Base-by-base conservation (phyloP, 2,113 vertebrate species). In the Tor tambroides region DNA sequence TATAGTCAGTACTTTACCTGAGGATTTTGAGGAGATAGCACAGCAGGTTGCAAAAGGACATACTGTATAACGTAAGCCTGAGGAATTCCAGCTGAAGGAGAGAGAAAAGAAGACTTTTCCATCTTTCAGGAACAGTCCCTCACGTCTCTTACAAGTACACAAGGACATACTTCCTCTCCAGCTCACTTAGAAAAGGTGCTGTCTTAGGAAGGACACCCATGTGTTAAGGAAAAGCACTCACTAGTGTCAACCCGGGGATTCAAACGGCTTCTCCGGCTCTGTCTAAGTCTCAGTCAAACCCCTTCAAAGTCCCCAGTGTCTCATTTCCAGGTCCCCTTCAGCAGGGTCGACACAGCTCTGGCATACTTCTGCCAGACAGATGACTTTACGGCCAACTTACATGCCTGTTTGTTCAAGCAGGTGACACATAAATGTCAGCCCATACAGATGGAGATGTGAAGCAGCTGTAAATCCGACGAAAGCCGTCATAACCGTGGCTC, bases 81-180 rank as follows among this genome's bases (percentile, higher is more conserved):
- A 59, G 32, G 30, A 79, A 81, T 23, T 30, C 1, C 71, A 74
- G 43, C 28, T 71, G 11, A 83, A 86, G 32, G 32, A 46, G 65
- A 38, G 61, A n/a, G 35, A 26, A 19, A 38, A 63, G n/a, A 83
- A n/a, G 21, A 3, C 23, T 63, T 80, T 63, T 80, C 10, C 8
- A 63, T 26, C n/a, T 63, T 61, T 26, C 56, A 63, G 32, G 56
- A 56, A 80, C 35, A 59, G 51, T 8, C 5, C 10, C 51, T 59
- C 5, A 12, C 30, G 12, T 3, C 72, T 65, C 86, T 87, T 38
- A 3, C 32, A 85, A 86, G 91, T 80, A 85, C 87, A 90, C 87
- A 74, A 17, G 88, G 74, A 26, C 51, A 87, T 81, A 90, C 88
- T 91, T 86, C 56, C 28, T 49, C 83, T 87, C 86, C 79, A 83